These are phyloP conservation scores for Otocyon megalotis DNA, from an alignment of 2,113 vertebrate genomes.

Conservation along the genomic window DNA sequence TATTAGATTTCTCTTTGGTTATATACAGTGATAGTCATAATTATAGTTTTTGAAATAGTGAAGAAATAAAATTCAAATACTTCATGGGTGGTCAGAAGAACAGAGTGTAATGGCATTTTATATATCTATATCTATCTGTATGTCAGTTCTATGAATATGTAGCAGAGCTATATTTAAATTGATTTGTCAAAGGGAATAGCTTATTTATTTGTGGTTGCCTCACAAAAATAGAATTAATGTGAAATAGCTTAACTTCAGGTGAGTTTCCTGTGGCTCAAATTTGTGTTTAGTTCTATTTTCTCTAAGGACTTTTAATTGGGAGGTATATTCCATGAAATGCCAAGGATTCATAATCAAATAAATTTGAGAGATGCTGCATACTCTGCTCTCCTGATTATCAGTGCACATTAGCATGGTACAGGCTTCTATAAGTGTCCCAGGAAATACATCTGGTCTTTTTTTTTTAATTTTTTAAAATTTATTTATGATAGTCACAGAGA, in stretches of 20 bases:
- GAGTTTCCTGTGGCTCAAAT: neutral
- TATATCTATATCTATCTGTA: neutral
- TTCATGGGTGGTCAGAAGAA: neutral
- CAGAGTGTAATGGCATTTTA: neutral
- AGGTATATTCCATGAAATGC: neutral
- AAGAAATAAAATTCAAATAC: slow-evolving; percentile 25
- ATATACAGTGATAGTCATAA: neutral
- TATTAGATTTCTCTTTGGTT: neutral
- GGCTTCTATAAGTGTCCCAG: neutral
- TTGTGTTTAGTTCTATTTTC: slow-evolving; percentile 10
- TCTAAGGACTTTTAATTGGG: neutral
- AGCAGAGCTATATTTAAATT: neutral
- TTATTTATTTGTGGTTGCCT: neutral
- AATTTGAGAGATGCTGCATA: neutral
- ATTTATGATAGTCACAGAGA: too few species aligned
- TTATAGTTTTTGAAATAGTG: slow-evolving; percentile 22
- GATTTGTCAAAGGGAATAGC: neutral
- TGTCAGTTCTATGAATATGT: neutral
- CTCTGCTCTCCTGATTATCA: neutral
- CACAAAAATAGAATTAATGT: neutral
- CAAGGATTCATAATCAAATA: neutral
- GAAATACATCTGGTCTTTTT: neutral
- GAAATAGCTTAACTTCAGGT: slow-evolving; percentile 1
- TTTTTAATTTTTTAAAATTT: too few species aligned
- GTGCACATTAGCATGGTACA: neutral